Conservation (phyloP, 2,797 vertebrate species). For the Pangasius larnaudii region DNA sequence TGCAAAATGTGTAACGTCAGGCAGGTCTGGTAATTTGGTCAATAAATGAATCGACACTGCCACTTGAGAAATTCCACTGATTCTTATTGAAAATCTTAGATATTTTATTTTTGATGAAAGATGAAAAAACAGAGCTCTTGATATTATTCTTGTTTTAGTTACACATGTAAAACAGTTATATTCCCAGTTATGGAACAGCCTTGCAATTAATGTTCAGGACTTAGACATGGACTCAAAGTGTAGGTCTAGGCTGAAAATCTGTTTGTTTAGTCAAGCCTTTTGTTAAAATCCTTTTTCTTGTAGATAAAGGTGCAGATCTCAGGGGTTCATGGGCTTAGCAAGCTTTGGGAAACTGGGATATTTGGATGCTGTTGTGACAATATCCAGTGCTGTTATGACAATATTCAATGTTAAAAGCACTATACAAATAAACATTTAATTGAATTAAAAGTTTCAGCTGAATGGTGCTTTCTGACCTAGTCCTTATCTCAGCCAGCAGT, state of each 20-base stretch:
- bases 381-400: background rate
- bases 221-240: background rate
- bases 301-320: background rate
- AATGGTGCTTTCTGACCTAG: slow-evolving; percentile 77
- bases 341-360: background rate
- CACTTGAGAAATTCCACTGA: background rate
- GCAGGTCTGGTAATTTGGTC: background rate
- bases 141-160: background rate
- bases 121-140: background rate
- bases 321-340: background rate
- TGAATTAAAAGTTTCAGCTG: background rate
- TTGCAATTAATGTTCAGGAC: background rate
- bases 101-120: background rate
- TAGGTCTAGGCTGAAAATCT: background rate
- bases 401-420: background rate
- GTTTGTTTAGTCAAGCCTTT: background rate
- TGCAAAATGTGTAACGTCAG: background rate
- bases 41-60: background rate
- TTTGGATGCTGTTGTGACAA: background rate
- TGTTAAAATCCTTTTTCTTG: background rate
- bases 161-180: background rate
- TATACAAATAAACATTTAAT: background rate
- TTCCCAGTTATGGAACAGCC: background rate
- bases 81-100: background rate
- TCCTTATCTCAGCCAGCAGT: slow-evolving; percentile 96